Evolutionary conservation across 2,113 vertebrate genomes (phyloP).

Genomic region (Bos javanicus): DNA sequence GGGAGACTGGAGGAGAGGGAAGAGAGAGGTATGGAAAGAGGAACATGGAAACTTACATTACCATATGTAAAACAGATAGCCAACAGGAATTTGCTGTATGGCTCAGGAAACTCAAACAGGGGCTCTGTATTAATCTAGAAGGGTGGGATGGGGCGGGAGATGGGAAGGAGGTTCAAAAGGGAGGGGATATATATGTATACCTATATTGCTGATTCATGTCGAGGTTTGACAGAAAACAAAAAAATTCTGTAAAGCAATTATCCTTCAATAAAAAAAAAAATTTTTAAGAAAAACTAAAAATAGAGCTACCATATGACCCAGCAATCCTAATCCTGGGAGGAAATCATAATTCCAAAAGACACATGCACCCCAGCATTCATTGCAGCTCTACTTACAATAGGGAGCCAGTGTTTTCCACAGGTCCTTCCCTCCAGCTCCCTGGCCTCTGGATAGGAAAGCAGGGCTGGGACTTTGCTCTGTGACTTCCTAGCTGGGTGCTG

Average conservation of each 20-base stretch:
- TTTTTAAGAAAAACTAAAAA: background rate
- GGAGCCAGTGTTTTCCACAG: background rate
- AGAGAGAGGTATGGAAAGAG: background rate
- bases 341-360: background rate
- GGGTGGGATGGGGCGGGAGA: background rate
- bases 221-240: background rate
- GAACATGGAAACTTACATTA: background rate
- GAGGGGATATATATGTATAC: background rate
- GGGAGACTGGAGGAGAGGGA: background rate
- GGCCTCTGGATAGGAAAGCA: background rate
- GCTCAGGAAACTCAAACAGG: background rate
- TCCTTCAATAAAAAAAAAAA: background rate
- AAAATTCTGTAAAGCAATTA: background rate
- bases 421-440: background rate
- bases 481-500: background rate
- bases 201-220: background rate
- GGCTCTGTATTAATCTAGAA: background rate
- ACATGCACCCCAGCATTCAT: background rate
- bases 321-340: background rate
- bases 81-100: background rate
- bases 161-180: background rate
- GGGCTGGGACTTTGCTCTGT: background rate
- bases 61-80: background rate
- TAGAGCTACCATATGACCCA: background rate
- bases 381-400: background rate